Percentiles rank a stretch among this genome's conserved stretches.
phyloP scores from a whole-genome alignment of 2,797 vertebrate species.

The Melanotaenia parkinsoni region DNA sequence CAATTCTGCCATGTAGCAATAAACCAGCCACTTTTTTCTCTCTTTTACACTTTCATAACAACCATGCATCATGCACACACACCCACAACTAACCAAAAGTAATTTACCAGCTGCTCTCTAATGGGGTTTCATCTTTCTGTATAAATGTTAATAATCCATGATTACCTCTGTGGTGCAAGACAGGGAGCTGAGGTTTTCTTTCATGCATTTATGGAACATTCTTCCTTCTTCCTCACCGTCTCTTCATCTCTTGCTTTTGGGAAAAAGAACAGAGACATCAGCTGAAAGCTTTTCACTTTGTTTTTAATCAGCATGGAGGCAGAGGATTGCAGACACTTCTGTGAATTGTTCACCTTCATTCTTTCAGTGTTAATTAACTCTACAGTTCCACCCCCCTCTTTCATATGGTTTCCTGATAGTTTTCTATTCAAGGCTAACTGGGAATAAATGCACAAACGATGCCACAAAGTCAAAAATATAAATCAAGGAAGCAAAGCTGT shows the following conservation, averaged over 20 bases:
- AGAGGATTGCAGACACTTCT: constrained; percentile 14
- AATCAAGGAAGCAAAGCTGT: too few species aligned
- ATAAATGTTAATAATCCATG: constrained; percentile 81
- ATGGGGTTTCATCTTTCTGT: constrained; percentile 81
- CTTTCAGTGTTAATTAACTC: constrained; percentile 33
- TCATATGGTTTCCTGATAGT: background rate
- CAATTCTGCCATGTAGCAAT: constrained; percentile 56
- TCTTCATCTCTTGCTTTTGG: constrained; percentile 40
- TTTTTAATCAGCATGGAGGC: constrained; percentile 25
- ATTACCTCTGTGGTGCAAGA: constrained; percentile 65
- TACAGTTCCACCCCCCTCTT: background rate
- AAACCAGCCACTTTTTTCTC: constrained; percentile 23
- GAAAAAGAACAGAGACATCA: constrained; percentile 57
- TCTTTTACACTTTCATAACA: constrained; percentile 27
- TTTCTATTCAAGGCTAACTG: constrained; percentile 9
- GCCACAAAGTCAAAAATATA: too few species aligned
- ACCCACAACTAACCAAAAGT: constrained; percentile 53
- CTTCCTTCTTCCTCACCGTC: constrained; percentile 1
- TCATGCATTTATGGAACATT: constrained; percentile 57
- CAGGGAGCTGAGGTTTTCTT: constrained; percentile 42
- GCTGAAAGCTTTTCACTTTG: constrained; percentile 37
- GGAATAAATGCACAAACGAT: constrained; percentile 11
- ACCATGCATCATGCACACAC: constrained; percentile 16
- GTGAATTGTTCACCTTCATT: constrained; percentile 35
- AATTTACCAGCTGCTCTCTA: constrained; percentile 77